Evolutionary conservation across 1,140 invertebrate species (phyloP).

Genomic region (Pseudomyrmex cubaensis): DNA sequence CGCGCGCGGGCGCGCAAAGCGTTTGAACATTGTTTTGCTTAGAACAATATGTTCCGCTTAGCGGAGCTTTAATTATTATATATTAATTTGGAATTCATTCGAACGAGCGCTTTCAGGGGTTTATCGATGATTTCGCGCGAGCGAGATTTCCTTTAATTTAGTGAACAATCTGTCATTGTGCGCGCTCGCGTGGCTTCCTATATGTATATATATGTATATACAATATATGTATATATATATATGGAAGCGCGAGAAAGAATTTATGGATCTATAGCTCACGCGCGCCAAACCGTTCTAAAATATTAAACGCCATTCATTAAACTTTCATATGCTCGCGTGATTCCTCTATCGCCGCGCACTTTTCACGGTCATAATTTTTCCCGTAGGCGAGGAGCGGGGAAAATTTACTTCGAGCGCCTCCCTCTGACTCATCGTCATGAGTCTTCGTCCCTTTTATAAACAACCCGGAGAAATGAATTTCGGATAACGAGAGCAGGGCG

Average conservation of each 20-base stretch:
- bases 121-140: neutral
- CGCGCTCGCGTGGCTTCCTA: too few species aligned
- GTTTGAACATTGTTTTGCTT: neutral
- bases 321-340: constrained; percentile 39
- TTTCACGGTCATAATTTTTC: constrained; percentile 55
- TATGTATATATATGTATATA: too few species aligned
- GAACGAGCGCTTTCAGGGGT: neutral
- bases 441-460: constrained; percentile 53
- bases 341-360: constrained; percentile 23
- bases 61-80: neutral
- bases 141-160: neutral
- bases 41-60: neutral
- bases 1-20: neutral
- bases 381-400: neutral
- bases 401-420: constrained; percentile 37
- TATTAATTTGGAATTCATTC: neutral
- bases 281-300: constrained; percentile 21
- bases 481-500: neutral
- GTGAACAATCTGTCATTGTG: constrained; percentile 1
- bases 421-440: constrained; percentile 61
- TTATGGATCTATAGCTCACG: neutral
- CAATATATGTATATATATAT: too few species aligned
- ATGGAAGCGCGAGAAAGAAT: neutral
- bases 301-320: constrained; percentile 42
- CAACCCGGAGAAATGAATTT: constrained; percentile 71